Evolutionary conservation across 1,140 invertebrate genomes (phyloP).

Genomic region (Drosophila setifemur): DNA sequence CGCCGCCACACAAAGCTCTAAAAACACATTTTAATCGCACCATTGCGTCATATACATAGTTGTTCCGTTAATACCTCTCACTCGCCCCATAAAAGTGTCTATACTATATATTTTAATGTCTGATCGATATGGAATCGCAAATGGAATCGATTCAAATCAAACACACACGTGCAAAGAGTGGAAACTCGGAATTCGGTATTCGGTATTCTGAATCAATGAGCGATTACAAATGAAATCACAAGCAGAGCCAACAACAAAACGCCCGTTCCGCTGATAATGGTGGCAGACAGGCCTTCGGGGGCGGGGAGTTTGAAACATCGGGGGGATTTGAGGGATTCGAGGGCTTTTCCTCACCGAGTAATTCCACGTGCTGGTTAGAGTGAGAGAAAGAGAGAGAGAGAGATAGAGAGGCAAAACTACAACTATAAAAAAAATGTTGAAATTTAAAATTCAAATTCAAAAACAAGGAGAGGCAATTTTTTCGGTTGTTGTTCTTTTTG

Average conservation of each 20-base stretch:
- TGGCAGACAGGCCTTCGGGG: conserved; percentile 20
- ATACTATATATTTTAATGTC: conserved; percentile 18
- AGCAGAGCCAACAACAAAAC: neutral
- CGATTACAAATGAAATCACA: conserved; percentile 44
- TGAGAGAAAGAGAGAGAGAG: no score
- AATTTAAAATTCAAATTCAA: conserved; percentile 64
- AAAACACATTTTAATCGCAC: conserved; percentile 29
- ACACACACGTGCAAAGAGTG: conserved; percentile 16
- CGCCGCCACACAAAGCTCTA: conserved; percentile 19
- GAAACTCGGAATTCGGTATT: conserved; percentile 3
- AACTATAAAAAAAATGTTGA: conserved; percentile 21
- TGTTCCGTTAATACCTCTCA: neutral
- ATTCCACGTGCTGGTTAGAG: conserved; percentile 39
- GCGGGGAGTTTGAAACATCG: neutral
- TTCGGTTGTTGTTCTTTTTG: conserved; percentile 23
- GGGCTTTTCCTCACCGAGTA: conserved; percentile 11
- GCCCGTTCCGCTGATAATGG: conserved; percentile 37
- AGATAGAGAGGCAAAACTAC: conserved; percentile 22
- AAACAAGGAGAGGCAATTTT: conserved; percentile 29
- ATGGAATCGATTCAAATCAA: conserved; percentile 7
- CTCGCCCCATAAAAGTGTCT: neutral
- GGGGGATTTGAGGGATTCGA: neutral
- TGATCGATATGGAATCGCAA: conserved; percentile 35
- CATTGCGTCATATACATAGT: conserved; percentile 33
- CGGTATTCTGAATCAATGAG: conserved; percentile 39